Base-by-base conservation (phyloP, 2,113 vertebrate genomes). In the Larimichthys crocea region DNA sequence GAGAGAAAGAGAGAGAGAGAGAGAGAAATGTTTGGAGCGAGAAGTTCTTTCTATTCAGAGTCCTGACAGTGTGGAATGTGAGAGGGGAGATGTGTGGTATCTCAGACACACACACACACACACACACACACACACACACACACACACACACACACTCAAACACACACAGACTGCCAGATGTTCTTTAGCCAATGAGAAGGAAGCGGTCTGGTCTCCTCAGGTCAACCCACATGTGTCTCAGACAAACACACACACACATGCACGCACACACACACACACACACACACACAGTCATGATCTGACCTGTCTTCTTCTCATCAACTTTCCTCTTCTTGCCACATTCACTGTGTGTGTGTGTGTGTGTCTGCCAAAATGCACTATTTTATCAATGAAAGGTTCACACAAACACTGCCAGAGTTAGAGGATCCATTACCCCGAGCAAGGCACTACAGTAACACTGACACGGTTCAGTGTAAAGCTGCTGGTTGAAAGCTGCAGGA, bases 11-110 rank as follows among this genome's bases (percentile, higher is more conserved):
- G 60, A 80, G 31, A 24, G 50, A 24, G 62, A 53, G 61, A 57
- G 55, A 67, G 75, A 83, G 69, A 83, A 65, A 86, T 91, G 91
- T 92, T 91, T 89, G 76, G 88, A 91, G 83, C 70, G 77, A 91
- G 69, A 78, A 86, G 69, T 86, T 90, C 74, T 88, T 61, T 68
- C 89, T 91, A 89, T 90, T 91, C 88, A 86, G 71, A 71, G 86
- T 74, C 90, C 84, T 94, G 92, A 94, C 86, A 94, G 87, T 79
- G 86, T 87, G 94, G 91, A 91, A 91, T 93, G 92, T 90, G 84
- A 84, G 86, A 83, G 82, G 76, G 78, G 84, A 91, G 90, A 93
- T 92, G 91, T 92, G 92, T 86, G 90, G 90, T 91, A 80, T 90
- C 92, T 72, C 68, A 52, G 78, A 65, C 76, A 49, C 74, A 55